Evolutionary conservation across 1,140 invertebrate genomes (phyloP), one percentile per base, ranked within the genome.

Genomic region (Stenopsyche tienmushanensis): DNA sequence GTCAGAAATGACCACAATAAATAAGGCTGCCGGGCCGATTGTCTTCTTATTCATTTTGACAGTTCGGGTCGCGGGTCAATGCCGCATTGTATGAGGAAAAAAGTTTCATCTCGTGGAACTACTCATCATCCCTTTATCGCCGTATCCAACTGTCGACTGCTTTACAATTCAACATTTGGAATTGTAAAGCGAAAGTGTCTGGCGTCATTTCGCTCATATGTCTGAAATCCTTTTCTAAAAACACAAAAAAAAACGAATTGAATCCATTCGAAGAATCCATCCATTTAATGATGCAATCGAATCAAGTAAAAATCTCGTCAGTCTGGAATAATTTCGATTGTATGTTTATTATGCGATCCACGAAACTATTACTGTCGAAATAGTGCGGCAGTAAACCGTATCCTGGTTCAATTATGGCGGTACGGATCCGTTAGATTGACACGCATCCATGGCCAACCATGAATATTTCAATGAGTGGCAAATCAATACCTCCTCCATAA

Each of bases 1-100:
- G 63, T 65, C 54, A 58, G 63, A 65, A 58, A 59, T 65, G 64
- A 59, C 64, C 64, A 60, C 64, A 53, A 65, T 65, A 65, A 65
- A 65, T 65, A 65, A 65, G 45, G 39, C 29, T 5, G 8, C 10
- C 2, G n/a, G 44, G 41, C 42, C 41, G 21, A 57, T 44, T 60
- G 41, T 45, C 23, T 60, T 47, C 57, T 29, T 45, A 24, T 47
- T 60, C 57, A 44, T 60, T 21, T 20, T 24, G 57, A 60, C 41
- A 60, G 57, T 60, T 47, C 24, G n/a, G 25, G n/a, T 53, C 5
- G 5, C 29, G 29, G 5, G 13, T 34, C 29, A 13, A n/a, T n/a
- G n/a, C n/a, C n/a, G n/a, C n/a, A n/a, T n/a, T n/a, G n/a, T n/a
- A n/a, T n/a, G n/a, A n/a, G n/a, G n/a, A n/a, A n/a, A n/a, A n/a